Evolutionary conservation across 2,888 invertebrate genomes (phyloP).

Genomic region (Scaptomyza polygonia): DNA sequence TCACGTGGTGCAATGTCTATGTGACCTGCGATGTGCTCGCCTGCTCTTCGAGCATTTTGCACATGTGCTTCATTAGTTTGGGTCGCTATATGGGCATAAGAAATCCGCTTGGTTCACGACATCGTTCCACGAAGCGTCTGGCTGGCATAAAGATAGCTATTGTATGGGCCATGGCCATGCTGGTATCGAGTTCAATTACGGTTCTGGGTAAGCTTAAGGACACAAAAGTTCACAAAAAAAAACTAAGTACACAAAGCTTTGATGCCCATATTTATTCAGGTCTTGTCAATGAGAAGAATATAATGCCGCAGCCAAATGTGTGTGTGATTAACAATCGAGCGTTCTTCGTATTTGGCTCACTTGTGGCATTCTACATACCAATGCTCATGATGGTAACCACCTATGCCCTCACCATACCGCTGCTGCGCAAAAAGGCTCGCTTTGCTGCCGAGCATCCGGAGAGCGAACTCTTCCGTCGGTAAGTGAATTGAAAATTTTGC

Average conservation of each 20-base stretch:
- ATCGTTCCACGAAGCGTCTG: slow-evolving; percentile 92
- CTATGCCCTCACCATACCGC: slow-evolving; percentile 94
- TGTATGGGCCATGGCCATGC: slow-evolving; percentile 96
- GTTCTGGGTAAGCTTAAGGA: slow-evolving; percentile 88
- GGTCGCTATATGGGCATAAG: slow-evolving; percentile 95
- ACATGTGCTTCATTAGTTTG: slow-evolving; percentile 95
- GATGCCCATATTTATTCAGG: slow-evolving; percentile 85
- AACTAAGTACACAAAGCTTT: not conserved
- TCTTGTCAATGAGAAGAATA: slow-evolving; percentile 90
- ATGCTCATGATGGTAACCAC: slow-evolving; percentile 97
- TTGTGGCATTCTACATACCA: slow-evolving; percentile 97
- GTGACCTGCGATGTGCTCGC: slow-evolving; percentile 98
- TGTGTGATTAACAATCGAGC: slow-evolving; percentile 94
- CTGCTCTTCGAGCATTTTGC: slow-evolving; percentile 97
- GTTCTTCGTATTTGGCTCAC: slow-evolving; percentile 95
- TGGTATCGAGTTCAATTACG: slow-evolving; percentile 94
- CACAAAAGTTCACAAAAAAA: not conserved
- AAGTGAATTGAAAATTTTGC: slow-evolving; percentile 53
- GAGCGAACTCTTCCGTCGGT: slow-evolving; percentile 86
- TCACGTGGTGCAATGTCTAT: slow-evolving; percentile 97
- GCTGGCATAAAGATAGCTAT: slow-evolving; percentile 94
- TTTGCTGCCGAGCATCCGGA: slow-evolving; percentile 89
- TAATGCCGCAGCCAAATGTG: slow-evolving; percentile 90
- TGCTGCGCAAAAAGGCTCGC: slow-evolving; percentile 91
- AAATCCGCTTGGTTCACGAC: slow-evolving; percentile 93